Evolutionary conservation across 2,888 invertebrate genomes (phyloP).

Genomic region (Noctua fimbriata): DNA sequence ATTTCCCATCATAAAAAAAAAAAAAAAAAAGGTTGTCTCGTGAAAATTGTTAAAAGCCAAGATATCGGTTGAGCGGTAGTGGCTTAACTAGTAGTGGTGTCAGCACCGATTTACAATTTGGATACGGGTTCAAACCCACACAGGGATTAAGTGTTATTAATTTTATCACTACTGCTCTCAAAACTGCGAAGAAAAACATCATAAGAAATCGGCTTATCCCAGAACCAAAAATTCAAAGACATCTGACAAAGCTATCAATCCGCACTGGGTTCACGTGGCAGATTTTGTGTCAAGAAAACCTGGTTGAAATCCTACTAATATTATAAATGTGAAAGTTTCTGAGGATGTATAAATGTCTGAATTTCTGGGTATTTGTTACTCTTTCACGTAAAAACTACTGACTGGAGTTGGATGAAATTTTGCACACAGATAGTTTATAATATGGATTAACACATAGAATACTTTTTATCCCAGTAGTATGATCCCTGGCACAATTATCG

Average conservation of each 20-base stretch:
- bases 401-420: no score
- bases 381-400: no score
- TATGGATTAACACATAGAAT: no score
- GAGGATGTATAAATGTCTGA: no score
- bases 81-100: not conserved
- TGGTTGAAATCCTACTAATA: not conserved
- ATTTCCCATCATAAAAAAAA: no score
- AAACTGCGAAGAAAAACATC: not conserved
- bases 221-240: not conserved
- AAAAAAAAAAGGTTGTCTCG: conserved; percentile 36
- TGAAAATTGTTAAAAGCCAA: not conserved
- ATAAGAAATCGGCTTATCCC: not conserved
- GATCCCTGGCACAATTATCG: no score
- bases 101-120: not conserved
- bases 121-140: not conserved
- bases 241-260: not conserved
- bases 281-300: not conserved
- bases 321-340: no score
- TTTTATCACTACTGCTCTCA: not conserved
- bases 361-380: no score
- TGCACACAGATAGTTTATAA: no score
- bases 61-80: not conserved
- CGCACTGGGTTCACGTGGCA: not conserved
- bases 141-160: not conserved
- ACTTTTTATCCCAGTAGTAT: no score